Evolutionary conservation across 2,797 vertebrate genomes (phyloP).

Genomic region (Fundulus diaphanus): DNA sequence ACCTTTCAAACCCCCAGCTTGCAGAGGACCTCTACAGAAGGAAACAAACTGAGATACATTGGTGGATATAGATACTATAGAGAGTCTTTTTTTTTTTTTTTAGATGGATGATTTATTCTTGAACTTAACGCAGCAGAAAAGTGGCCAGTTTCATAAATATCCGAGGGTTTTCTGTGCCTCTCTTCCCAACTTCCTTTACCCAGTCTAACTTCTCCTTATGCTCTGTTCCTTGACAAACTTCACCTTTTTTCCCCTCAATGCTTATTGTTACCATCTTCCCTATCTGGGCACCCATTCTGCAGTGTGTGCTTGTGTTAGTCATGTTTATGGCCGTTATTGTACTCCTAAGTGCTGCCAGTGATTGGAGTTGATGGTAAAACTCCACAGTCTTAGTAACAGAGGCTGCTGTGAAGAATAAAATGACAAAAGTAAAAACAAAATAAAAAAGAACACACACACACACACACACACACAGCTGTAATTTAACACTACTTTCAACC

Average conservation of each 20-base stretch:
- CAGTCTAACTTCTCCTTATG: slow-evolving; percentile 48
- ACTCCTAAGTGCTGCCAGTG: slow-evolving; percentile 49
- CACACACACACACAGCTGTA: slow-evolving; percentile 26
- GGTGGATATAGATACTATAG: slow-evolving; percentile 37
- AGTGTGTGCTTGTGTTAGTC: slow-evolving; percentile 50
- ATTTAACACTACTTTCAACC: slow-evolving; percentile 31
- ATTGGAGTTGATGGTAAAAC: slow-evolving; percentile 29
- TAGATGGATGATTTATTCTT: slow-evolving; percentile 47
- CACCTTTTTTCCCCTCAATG: slow-evolving; percentile 15
- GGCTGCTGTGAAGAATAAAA: slow-evolving; percentile 5
- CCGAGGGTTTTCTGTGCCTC: slow-evolving; percentile 60
- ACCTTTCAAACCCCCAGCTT: slow-evolving; percentile 57
- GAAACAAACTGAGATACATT: slow-evolving; percentile 32
- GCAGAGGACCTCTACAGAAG: slow-evolving; percentile 64
- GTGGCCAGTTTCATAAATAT: slow-evolving; percentile 58
- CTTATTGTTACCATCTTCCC: slow-evolving; percentile 7
- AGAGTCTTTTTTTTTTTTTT: slow-evolving; percentile 15
- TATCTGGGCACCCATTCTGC: slow-evolving; percentile 38
- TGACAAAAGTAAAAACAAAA: slow-evolving; percentile 8
- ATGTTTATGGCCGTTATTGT: slow-evolving; percentile 43
- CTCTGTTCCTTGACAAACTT: slow-evolving; percentile 44
- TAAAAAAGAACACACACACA: too few species aligned
- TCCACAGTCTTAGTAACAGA: slow-evolving; percentile 9
- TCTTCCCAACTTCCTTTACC: slow-evolving; percentile 36
- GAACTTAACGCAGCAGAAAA: slow-evolving; percentile 43